Evolutionary conservation across 1,140 invertebrate species (phyloP).

Genomic region (Cyclargus thomasi): DNA sequence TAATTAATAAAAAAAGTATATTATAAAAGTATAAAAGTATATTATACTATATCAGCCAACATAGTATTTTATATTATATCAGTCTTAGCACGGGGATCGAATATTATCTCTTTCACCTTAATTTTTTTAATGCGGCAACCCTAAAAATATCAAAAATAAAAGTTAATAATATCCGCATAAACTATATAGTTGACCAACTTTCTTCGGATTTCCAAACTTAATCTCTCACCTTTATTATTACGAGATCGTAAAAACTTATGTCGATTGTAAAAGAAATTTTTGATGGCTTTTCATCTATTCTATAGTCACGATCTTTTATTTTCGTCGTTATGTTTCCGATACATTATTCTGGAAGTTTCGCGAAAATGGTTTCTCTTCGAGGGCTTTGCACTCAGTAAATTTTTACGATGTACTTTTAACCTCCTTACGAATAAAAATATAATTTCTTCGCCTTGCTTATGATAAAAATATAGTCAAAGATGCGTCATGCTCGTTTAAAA

Average conservation of each 20-base stretch:
- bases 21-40: no score
- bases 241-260: constrained; percentile 5
- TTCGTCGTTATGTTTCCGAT: constrained; percentile 1
- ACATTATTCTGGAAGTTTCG: background rate
- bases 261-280: constrained; percentile 10
- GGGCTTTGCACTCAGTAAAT: background rate
- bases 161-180: background rate
- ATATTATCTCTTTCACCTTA: no score
- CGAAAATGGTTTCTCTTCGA: background rate
- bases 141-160: background rate
- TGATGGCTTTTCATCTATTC: constrained; percentile 2
- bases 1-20: no score
- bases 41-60: no score
- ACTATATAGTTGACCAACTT: background rate
- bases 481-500: no score
- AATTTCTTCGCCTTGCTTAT: no score
- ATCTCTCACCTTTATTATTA: constrained; percentile 12
- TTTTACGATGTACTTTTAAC: background rate
- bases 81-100: no score
- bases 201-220: background rate
- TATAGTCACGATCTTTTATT: background rate
- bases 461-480: no score
- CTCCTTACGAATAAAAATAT: no score
- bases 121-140: background rate
- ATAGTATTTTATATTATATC: no score